These are phyloP conservation scores for Cotesia vestalis DNA, from an alignment of 1,140 invertebrate species.

Conservation along the genomic window DNA sequence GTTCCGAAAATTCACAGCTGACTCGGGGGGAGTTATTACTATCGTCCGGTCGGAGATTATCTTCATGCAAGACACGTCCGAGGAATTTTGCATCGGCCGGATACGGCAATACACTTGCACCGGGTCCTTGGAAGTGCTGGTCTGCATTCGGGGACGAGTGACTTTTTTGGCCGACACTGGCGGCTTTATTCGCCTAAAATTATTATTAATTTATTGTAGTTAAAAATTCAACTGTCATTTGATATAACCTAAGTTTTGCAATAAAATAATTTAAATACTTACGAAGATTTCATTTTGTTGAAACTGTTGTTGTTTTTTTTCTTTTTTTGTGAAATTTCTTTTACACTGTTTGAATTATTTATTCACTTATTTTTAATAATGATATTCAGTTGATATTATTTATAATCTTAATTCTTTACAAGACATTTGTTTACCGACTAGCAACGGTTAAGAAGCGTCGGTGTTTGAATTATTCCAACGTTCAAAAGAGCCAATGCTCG, in stretches of 20 bases:
- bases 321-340: neutral
- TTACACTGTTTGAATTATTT: neutral
- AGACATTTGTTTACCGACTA: neutral
- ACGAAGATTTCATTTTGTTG: conserved; percentile 47
- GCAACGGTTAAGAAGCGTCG: neutral
- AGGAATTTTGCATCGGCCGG: conserved; percentile 75
- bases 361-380: neutral
- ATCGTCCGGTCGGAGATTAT: conserved; percentile 76
- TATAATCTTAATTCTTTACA: neutral
- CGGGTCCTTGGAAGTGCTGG: conserved; percentile 67
- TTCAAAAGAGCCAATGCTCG: no score
- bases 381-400: neutral
- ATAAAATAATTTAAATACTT: conserved; percentile 38
- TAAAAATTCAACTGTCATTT: neutral
- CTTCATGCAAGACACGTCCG: conserved; percentile 76
- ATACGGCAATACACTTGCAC: conserved; percentile 88
- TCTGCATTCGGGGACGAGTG: conserved; percentile 18
- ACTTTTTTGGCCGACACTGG: conserved; percentile 51
- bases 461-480: neutral
- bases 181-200: conserved; percentile 55
- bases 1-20: conserved; percentile 71
- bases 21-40: conserved; percentile 73
- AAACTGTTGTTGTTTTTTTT: neutral
- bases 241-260: conserved; percentile 1
- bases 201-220: neutral